Evolutionary conservation across 2,888 invertebrate species (phyloP), one percentile per base, ranked within the genome.

Genomic region (Hemistola chrysoprasaria): DNA sequence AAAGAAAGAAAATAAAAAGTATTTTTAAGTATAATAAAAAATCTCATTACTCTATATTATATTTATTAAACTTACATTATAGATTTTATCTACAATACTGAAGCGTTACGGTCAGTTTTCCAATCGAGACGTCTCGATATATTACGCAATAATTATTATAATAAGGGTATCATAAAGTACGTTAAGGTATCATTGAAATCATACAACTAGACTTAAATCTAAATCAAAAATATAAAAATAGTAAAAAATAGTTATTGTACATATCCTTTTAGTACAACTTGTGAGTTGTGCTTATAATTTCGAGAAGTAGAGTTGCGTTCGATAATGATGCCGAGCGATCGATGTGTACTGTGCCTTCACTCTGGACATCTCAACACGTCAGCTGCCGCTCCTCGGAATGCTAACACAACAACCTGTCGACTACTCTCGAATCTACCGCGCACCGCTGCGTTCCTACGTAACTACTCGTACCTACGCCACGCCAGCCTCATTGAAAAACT

Each of bases 51-150:
- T 36, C 88, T 88, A 88, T 78, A 48, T 84, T 85, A 74, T 81
- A 79, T 82, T 84, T 50, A 78, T 83, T 85, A 85, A 79, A 84
- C 87, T 87, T 87, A 87, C 76, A 75, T 76, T 73, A 86, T 85
- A 88, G 86, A 88, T 85, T 87, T 86, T 88, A 87, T 87, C 88
- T 88, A 88, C 88, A 88, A 88, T 87, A 86, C 87, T 86, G 82
- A 73, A 79, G 83, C 86, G 64, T 70, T 65, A 69, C 78, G 76
- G 78, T 71, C 79, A 87, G 85, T 84, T 81, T 86, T 83, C 77
- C 86, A 86, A 85, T 78, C 73, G 86, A 81, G 76, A 64, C 56
- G 62, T 62, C 63, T 67, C 70, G 68, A 70, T 67, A 70, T 68
- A 59, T 73, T 78, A 78, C 71, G 73, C 75, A 73, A 75, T 75